These are phyloP conservation scores for Poecilia picta DNA, from an alignment of 2,797 vertebrate species.

Conservation along the genomic window DNA sequence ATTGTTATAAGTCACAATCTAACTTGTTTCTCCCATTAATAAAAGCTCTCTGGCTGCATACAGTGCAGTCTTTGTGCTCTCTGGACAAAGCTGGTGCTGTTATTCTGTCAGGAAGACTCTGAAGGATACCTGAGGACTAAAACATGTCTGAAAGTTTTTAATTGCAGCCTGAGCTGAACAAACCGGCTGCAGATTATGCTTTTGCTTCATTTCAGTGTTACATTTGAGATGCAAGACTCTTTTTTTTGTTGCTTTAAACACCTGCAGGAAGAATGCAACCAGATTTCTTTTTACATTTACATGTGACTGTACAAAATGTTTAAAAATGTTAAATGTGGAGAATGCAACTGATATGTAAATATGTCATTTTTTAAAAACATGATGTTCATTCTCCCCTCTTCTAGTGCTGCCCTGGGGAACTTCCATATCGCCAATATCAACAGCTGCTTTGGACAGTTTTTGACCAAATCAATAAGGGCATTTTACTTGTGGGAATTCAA, in stretches of 20 bases:
- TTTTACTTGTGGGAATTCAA: neutral
- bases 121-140: constrained; percentile 65
- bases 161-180: neutral
- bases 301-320: neutral
- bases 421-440: neutral
- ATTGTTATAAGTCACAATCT: constrained; percentile 1
- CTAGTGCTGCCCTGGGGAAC: neutral
- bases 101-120: constrained; percentile 51
- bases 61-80: constrained; percentile 76
- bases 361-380: neutral
- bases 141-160: constrained; percentile 29
- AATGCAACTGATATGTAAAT: neutral
- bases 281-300: neutral
- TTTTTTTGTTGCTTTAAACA: neutral
- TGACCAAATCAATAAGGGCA: too few relatives aligned
- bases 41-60: constrained; percentile 45
- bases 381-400: neutral
- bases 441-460: too few relatives aligned
- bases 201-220: neutral
- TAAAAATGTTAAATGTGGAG: neutral
- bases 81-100: constrained; percentile 79
- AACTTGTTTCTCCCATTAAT: constrained; percentile 55
- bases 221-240: neutral
- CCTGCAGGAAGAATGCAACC: neutral
- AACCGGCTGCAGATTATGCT: neutral